Base-by-base conservation (phyloP, 1,140 invertebrate genomes). In the Plodia interpunctella region DNA sequence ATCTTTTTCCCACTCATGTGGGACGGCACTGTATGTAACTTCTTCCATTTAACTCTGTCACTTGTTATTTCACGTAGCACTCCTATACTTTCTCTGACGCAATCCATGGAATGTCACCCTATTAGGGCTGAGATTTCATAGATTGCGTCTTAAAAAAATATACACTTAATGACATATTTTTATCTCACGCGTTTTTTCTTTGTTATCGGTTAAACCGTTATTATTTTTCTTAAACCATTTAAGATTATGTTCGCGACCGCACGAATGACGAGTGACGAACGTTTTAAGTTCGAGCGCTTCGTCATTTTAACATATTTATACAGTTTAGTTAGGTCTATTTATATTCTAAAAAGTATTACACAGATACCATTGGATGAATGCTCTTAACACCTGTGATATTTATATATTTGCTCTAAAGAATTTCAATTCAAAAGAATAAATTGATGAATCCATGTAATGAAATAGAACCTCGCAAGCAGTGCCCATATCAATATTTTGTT, bases 381-480 rank as follows among this genome's bases (percentile, higher is more conserved):
- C 13, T 35, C 32, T 35, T 35, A 2, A 44, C 10, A 44, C 13
- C 59, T 52, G 59, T 55, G 50, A 60, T 53, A 59, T 21, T 44
- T 28, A 11, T 32, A 9, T 8, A 5, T 32, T 32, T 32, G 30
- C 30, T 32, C 30, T 9, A 6, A 44, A 15, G 2, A 44, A n/a
- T n/a, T n/a, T n/a, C n/a, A n/a, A n/a, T n/a, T n/a, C n/a, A n/a
- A n/a, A n/a, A n/a, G n/a, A n/a, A n/a, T n/a, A n/a, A n/a, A n/a
- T n/a, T n/a, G n/a, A 25, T 25, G 73, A 78, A 79, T 82, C 80
- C 76, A 76, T 66, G 78, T 78, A 80, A 78, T 74, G 74, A 78
- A 60, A 60, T 59, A 67, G 72, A 77, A 83, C 75, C 75, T 73
- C 64, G 75, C 38, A 76, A 76, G 75, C 79, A 75, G 72, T 66